Percentiles rank a stretch among this genome's conserved stretches.
These are phyloP conservation scores for Agrotis clavis DNA, from an alignment of 2,888 invertebrate species.

Conservation along the genomic window DNA sequence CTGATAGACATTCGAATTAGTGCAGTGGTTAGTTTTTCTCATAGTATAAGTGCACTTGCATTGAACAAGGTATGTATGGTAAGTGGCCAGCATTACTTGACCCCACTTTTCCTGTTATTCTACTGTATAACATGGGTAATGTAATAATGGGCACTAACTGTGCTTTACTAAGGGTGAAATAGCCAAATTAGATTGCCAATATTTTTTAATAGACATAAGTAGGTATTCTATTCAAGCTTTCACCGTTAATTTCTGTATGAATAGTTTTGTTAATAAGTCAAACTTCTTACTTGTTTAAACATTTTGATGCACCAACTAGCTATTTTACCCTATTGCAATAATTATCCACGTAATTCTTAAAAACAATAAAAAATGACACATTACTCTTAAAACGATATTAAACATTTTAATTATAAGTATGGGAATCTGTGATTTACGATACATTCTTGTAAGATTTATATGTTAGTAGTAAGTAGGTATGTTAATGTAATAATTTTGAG, in stretches of 20 bases:
- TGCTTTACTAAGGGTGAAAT: constrained; percentile 29
- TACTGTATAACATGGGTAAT: too few relatives aligned
- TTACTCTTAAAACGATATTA: constrained; percentile 30
- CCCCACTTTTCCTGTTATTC: too few relatives aligned
- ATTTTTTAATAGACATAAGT: constrained; percentile 3
- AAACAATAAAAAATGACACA: constrained; percentile 18
- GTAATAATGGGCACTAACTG: too few relatives aligned
- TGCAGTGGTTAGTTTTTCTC: constrained; percentile 15
- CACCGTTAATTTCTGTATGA: neutral
- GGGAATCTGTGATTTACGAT: constrained; percentile 72
- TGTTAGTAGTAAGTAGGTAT: constrained; percentile 47
- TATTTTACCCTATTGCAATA: constrained; percentile 17
- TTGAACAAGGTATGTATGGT: constrained; percentile 14
- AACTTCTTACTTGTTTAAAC: neutral
- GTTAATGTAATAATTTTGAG: constrained; percentile 49
- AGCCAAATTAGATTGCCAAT: constrained; percentile 56
- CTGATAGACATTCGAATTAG: constrained; percentile 49
- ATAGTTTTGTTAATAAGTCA: neutral
- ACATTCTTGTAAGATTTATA: constrained; percentile 68
- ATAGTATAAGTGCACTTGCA: constrained; percentile 29
- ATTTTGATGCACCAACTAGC: constrained; percentile 10
- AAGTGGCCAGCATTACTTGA: too few relatives aligned
- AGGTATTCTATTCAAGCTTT: neutral
- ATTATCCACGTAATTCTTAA: constrained; percentile 3
- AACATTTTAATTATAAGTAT: constrained; percentile 49